phyloP scores from a whole-genome alignment of 2,797 vertebrate species.

The Lacerta bilineata region DNA sequence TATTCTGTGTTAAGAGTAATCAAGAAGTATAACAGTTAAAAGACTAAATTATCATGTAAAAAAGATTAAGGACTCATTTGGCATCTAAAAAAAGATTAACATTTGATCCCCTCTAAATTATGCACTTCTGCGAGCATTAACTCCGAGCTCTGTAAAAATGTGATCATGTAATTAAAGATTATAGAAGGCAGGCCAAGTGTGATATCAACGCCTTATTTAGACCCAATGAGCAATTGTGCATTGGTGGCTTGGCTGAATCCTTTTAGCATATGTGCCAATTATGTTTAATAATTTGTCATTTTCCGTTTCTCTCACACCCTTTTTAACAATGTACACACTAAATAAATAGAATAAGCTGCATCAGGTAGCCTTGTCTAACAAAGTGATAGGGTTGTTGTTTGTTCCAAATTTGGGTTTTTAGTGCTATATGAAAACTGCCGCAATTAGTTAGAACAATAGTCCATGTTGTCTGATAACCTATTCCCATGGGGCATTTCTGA shows the following conservation, averaged over 20 bases:
- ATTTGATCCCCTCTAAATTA: conserved; percentile 1
- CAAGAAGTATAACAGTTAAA: neutral
- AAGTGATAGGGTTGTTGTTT: neutral
- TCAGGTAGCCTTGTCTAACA: neutral
- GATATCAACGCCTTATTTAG: neutral
- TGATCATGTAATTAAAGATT: conserved; percentile 31
- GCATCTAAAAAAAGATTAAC: neutral
- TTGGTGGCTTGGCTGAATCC: neutral
- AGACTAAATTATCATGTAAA: neutral
- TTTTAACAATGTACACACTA: conserved; percentile 21
- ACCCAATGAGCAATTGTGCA: neutral
- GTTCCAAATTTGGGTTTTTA: neutral
- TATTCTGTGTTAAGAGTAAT: neutral
- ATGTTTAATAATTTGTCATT: neutral
- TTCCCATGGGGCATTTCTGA: neutral
- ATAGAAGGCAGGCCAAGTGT: neutral
- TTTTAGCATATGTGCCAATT: conserved; percentile 34
- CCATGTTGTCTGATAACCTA: neutral
- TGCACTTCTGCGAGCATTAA: neutral
- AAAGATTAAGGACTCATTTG: conserved; percentile 2
- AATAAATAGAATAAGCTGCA: neutral
- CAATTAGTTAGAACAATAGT: neutral
- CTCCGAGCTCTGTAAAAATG: neutral
- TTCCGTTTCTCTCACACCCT: neutral
- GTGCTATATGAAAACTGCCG: neutral